Evolutionary conservation across 1,140 invertebrate genomes (phyloP).

Genomic region (Chelonus insularis): DNA sequence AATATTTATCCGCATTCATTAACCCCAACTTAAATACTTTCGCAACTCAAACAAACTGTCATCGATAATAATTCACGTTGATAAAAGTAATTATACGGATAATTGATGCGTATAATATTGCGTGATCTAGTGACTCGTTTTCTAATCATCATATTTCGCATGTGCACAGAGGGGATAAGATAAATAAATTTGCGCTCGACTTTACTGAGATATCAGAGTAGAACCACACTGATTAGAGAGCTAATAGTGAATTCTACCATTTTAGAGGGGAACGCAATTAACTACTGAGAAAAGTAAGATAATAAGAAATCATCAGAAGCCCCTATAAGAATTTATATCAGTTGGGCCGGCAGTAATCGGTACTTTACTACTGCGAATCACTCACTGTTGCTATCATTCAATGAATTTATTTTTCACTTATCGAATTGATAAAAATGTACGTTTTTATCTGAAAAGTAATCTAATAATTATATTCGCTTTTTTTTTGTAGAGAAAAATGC

Average conservation of each 20-base stretch:
- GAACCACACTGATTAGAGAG: conserved; percentile 6
- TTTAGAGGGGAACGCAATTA: conserved; percentile 1
- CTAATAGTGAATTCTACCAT: background rate
- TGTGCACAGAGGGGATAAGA: conserved; percentile 15
- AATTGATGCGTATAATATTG: conserved; percentile 1
- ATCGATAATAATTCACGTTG: background rate
- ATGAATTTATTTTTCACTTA: too few relatives aligned
- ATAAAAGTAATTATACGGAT: background rate
- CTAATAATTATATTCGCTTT: too few relatives aligned
- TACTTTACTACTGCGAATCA: conserved; percentile 22
- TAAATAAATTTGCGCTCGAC: conserved; percentile 12
- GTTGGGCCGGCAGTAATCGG: conserved; percentile 14
- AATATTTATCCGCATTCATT: conserved; percentile 9
- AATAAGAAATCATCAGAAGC: background rate
- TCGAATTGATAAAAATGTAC: too few relatives aligned
- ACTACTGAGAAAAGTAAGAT: background rate
- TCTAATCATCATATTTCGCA: conserved; percentile 9
- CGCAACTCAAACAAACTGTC: background rate
- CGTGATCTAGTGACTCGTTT: conserved; percentile 2
- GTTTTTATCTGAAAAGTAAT: too few relatives aligned
- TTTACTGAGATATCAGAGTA: background rate
- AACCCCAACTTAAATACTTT: background rate
- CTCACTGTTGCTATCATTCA: too few relatives aligned
- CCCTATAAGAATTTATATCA: conserved; percentile 1
- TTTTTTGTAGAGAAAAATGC: conserved; percentile 19